Evolutionary conservation across 2,797 vertebrate species (phyloP).

Genomic region (Notolepis coatsorum): DNA sequence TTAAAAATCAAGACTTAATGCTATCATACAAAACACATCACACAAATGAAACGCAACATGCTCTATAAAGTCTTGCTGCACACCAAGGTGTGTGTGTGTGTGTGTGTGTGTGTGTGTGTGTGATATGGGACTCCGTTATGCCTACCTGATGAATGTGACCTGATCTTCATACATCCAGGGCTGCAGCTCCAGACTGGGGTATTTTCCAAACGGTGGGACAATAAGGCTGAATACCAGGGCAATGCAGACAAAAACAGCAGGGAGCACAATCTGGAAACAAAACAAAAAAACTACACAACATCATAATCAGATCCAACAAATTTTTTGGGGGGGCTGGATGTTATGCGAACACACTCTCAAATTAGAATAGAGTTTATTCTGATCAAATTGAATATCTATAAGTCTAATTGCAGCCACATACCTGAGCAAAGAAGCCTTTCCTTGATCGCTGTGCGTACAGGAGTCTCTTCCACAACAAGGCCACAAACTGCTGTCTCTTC

Average conservation of each 20-base stretch:
- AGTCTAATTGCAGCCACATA: too few species aligned
- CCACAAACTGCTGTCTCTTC: conserved; percentile 91
- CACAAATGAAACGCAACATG: too few species aligned
- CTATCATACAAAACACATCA: neutral
- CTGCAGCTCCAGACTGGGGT: conserved; percentile 93
- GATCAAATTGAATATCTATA: too few species aligned
- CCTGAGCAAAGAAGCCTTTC: conserved; percentile 98
- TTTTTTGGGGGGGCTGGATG: too few species aligned
- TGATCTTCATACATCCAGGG: conserved; percentile 98
- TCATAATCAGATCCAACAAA: too few species aligned
- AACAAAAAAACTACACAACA: too few species aligned
- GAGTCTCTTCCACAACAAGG: conserved; percentile 94
- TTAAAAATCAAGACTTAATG: neutral
- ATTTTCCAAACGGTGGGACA: conserved; percentile 96
- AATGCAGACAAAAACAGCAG: conserved; percentile 96
- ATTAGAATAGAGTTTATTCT: too few species aligned
- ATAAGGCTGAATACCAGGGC: conserved; percentile 96
- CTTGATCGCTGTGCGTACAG: conserved; percentile 93
- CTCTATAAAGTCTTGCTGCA: too few species aligned
- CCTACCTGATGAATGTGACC: conserved; percentile 93
- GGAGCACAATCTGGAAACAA: conserved; percentile 91
- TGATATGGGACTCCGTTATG: neutral
- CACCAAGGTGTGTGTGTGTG: neutral
- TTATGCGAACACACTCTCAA: too few species aligned
- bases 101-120: neutral